These are phyloP conservation scores for Ypsolopha scabrella DNA, from an alignment of 2,888 invertebrate genomes.

Conservation along the genomic window DNA sequence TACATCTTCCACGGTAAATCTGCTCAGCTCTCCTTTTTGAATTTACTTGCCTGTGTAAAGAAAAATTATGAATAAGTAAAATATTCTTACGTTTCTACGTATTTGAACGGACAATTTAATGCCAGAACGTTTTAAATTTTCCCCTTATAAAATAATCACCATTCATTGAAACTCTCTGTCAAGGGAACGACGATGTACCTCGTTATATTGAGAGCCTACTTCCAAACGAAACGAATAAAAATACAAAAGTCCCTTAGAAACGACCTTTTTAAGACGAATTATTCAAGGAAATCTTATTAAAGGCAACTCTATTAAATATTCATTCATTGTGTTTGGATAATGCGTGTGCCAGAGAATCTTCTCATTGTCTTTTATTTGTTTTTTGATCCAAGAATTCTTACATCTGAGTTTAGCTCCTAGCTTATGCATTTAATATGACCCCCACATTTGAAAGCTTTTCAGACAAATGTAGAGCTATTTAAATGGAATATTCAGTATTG, in stretches of 20 bases:
- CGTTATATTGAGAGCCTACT: constrained; percentile 2
- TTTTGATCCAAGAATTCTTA: constrained; percentile 27
- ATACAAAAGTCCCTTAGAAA: constrained; percentile 16
- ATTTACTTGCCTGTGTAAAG: background rate
- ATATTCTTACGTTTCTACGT: no score
- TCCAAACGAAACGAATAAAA: constrained; percentile 18
- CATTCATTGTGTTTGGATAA: constrained; percentile 7
- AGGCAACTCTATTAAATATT: constrained; percentile 11
- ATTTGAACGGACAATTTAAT: background rate
- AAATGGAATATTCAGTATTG: constrained; percentile 58
- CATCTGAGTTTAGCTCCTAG: constrained; percentile 28
- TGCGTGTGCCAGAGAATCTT: constrained; percentile 5
- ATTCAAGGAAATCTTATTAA: constrained; percentile 19
- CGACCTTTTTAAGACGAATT: constrained; percentile 15
- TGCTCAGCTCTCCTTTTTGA: no score
- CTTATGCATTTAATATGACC: constrained; percentile 57
- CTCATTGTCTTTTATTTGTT: constrained; percentile 27
- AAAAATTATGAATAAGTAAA: background rate
- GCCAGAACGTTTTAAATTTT: background rate
- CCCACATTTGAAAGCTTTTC: constrained; percentile 42
- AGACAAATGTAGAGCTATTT: constrained; percentile 57
- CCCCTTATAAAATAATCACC: constrained; percentile 2
- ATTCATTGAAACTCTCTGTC: background rate
- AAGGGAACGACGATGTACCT: background rate
- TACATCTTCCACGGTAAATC: no score